phyloP scores from a whole-genome alignment of 37 sponge, comb jelly and placozoan species.

The Halichondria panicea region DNA sequence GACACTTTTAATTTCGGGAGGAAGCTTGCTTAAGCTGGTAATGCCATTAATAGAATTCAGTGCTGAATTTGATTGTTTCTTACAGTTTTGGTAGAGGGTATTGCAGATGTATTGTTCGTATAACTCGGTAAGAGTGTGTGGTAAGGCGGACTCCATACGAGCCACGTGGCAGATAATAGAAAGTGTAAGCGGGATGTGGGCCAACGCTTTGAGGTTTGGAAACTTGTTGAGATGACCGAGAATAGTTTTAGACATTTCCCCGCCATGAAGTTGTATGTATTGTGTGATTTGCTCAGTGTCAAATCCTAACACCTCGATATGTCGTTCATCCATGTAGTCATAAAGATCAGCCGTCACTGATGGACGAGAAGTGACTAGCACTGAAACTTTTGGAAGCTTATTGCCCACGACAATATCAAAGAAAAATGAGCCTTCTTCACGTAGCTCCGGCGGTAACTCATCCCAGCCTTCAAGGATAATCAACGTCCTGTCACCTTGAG shows the following conservation, averaged over 20 bases:
- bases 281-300: background rate
- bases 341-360: conserved; percentile 21
- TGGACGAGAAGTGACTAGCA: conserved; percentile 41
- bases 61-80: background rate
- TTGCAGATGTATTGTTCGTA: conserved; percentile 25
- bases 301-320: conserved; percentile 39
- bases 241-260: too few species aligned
- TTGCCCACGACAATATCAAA: conserved; percentile 16
- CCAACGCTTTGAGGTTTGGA: conserved; percentile 37
- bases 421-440: conserved; percentile 14
- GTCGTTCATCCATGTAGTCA: conserved; percentile 25
- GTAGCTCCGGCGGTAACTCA: conserved; percentile 18
- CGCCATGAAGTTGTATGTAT: conserved; percentile 6
- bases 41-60: background rate
- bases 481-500: background rate
- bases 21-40: background rate
- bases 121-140: conserved; percentile 30
- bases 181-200: conserved; percentile 39
- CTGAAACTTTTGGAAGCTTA: conserved; percentile 25
- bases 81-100: conserved; percentile 3
- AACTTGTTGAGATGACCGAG: conserved; percentile 18
- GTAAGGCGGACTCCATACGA: background rate
- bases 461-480: conserved; percentile 46
- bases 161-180: conserved; percentile 28
- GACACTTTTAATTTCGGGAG: background rate